Percentiles rank a stretch among this genome's conserved stretches.
Evolutionary conservation across 2,797 vertebrate species (phyloP).

Genomic region (Sylvia borin): DNA sequence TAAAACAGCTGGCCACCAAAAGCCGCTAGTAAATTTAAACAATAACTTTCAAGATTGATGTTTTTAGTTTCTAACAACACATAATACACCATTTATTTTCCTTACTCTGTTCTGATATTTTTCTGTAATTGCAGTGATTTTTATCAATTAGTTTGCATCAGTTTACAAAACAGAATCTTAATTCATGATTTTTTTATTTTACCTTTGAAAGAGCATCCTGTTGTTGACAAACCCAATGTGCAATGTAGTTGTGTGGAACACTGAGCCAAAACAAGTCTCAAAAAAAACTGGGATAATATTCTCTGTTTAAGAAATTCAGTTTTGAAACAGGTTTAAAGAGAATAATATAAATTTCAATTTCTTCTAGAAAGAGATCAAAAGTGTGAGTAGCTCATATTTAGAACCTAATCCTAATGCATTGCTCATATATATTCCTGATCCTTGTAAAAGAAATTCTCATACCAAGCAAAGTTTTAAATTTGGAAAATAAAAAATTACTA

Average conservation of each 20-base stretch:
- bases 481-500: background rate
- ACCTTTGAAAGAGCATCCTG: background rate
- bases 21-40: background rate
- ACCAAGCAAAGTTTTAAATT: background rate
- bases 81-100: background rate
- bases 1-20: background rate
- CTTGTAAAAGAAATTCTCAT: background rate
- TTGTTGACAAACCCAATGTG: background rate
- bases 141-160: background rate
- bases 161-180: background rate
- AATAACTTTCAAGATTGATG: background rate
- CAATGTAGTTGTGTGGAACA: too few species aligned
- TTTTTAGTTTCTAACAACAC: background rate
- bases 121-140: background rate
- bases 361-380: background rate
- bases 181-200: rapidly evolving
- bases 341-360: background rate
- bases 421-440: background rate
- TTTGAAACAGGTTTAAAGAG: background rate
- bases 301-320: background rate
- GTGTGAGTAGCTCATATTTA: background rate
- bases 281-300: background rate
- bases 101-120: background rate
- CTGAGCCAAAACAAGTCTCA: background rate
- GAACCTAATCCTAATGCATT: background rate